Evolutionary conservation across 2,113 vertebrate genomes (phyloP), one percentile per base, ranked within the genome.

Genomic region (Alaudala cheleensis): DNA sequence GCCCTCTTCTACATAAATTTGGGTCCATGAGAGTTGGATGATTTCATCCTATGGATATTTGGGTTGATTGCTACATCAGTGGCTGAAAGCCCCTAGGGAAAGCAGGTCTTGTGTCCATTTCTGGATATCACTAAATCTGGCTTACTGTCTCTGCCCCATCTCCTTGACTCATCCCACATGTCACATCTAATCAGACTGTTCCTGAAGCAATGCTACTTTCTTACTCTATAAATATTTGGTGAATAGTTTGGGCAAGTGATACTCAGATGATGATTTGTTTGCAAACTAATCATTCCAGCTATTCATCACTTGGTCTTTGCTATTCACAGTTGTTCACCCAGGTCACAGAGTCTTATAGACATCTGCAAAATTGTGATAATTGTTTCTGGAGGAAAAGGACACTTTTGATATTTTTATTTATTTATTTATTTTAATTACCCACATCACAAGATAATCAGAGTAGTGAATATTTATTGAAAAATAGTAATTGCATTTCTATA

Each of bases 201-300:
- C 81, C 73, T 82, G 88, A 93, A 90, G 92, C 72, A 90, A 65
- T 20, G 40, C 44, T 88, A 11, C 88, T 88, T 92, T 83, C 80
- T 86, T 93, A 42, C 72, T 94, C 82, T 77, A 78, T 83, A 96
- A 96, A 95, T 95, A 93, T 95, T 95, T 90, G 76, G 86, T 76
- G 90, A 94, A 93, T 84, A 86, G 44, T 86, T 90, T 86, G 88
- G 61, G 92, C 86, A 94, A 96, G 82, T 95, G 88, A 79, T 94
- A 88, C 40, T 94, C 88, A 93, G 82, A 56, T 88, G 76, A 95
- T 83, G 85, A 93, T 93, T 88, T 94, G 87, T 93, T 91, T 93
- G 87, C 92, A 94, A 96, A 92, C 87, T 90, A 86, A 88, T 86
- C 92, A 93, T 90, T 91, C 85, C 79, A 86, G 71, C 79, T 87